Percentiles rank a stretch among this genome's conserved stretches.
phyloP scores from a whole-genome alignment of 35 echinoderm and acorn worm genomes.

The Apostichopus japonicus region DNA sequence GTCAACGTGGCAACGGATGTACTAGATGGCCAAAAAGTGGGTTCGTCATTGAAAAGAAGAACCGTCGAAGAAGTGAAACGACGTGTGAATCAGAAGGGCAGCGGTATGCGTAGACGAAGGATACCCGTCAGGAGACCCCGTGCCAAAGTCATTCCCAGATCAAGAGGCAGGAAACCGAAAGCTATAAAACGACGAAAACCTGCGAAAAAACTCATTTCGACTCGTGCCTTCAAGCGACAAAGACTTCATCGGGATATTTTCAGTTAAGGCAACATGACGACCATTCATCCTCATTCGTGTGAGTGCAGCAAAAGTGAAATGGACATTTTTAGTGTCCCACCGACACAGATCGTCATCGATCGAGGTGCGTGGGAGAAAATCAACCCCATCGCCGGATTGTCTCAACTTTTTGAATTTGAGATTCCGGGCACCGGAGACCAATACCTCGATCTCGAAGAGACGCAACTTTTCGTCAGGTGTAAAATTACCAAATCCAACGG shows the following conservation, averaged over 20 bases:
- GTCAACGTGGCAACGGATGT: slow-evolving; percentile 9
- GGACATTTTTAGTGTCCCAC: slow-evolving; percentile 62
- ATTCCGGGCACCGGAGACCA: slow-evolving; percentile 49
- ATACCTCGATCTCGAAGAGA: slow-evolving; percentile 60
- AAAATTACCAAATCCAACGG: slow-evolving; percentile 51
- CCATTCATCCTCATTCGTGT: slow-evolving; percentile 55
- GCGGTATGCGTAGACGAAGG: too few species aligned
- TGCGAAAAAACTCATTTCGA: background rate
- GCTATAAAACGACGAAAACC: background rate
- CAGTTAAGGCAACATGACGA: slow-evolving; percentile 37
- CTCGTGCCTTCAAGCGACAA: background rate
- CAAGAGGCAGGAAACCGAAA: background rate
- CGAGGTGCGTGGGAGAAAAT: slow-evolving; percentile 23
- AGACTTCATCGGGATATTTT: slow-evolving; percentile 48
- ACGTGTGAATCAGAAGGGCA: slow-evolving; percentile 37
- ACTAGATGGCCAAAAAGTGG: background rate
- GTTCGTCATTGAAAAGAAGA: slow-evolving; percentile 3
- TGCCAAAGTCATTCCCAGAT: background rate
- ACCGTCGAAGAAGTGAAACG: background rate
- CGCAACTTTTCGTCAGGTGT: slow-evolving; percentile 40
- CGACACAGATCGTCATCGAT: slow-evolving; percentile 41
- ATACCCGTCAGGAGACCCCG: background rate
- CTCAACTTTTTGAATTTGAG: slow-evolving; percentile 47
- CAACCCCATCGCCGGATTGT: slow-evolving; percentile 39
- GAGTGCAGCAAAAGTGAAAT: slow-evolving; percentile 68